Evolutionary conservation across 2,797 vertebrate species (phyloP).

Genomic region (Sphaeramia orbicularis): DNA sequence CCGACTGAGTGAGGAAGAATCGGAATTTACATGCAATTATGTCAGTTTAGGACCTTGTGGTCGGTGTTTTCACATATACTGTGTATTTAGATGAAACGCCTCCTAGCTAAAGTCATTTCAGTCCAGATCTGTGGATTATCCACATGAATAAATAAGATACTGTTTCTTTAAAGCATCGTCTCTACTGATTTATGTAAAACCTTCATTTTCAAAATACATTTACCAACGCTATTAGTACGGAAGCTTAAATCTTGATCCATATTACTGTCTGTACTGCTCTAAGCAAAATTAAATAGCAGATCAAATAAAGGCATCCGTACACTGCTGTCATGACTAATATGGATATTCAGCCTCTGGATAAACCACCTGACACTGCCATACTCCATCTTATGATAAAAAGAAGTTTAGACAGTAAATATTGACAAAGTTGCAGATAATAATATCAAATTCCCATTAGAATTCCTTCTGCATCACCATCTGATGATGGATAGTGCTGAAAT

Average conservation of each 20-base stretch:
- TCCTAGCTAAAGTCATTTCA: background rate
- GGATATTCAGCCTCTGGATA: background rate
- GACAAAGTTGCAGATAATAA: slow-evolving; percentile 10
- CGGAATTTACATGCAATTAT: slow-evolving; percentile 21
- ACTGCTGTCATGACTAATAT: background rate
- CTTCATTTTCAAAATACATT: no score
- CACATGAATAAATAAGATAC: background rate
- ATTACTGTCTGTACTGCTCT: background rate
- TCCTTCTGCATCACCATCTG: background rate
- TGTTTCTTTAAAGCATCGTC: background rate
- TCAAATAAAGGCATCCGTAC: background rate
- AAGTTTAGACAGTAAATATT: background rate
- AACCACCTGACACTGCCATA: background rate
- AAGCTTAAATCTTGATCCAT: no score
- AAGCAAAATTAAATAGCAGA: background rate
- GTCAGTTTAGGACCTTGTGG: background rate
- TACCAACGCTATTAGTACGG: no score
- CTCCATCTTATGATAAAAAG: background rate
- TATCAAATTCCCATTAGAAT: slow-evolving; percentile 19
- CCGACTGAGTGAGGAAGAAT: slow-evolving; percentile 22
- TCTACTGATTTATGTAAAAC: no score
- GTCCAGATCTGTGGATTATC: background rate
- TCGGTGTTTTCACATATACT: slow-evolving; percentile 2
- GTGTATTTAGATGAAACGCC: background rate
- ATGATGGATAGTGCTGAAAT: slow-evolving; percentile 23